Evolutionary conservation across 2,797 vertebrate genomes (phyloP).

Genomic region (Tadarida brasiliensis): DNA sequence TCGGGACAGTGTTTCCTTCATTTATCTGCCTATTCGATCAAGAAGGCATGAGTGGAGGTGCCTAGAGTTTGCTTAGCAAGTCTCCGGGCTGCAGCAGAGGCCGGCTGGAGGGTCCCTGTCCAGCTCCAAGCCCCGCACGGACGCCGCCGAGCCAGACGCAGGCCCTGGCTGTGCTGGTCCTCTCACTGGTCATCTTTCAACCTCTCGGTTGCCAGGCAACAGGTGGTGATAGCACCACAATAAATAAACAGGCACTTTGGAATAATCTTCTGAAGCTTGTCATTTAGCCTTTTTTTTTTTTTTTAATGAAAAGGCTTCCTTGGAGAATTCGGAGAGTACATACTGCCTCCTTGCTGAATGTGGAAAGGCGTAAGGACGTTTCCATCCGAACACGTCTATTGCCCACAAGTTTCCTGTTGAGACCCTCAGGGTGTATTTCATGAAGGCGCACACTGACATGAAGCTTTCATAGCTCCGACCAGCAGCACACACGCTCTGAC

Average conservation of each 20-base stretch:
- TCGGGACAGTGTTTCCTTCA: not conserved
- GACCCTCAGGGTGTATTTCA: not conserved
- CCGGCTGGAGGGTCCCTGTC: not conserved
- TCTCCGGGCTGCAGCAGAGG: not conserved
- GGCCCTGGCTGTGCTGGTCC: not conserved
- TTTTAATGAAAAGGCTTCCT: not conserved
- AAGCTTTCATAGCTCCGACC: fast-evolving
- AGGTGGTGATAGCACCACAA: constrained; percentile 43
- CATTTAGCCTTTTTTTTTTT: constrained; percentile 21
- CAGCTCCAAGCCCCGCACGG: not conserved
- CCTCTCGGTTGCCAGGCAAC: constrained; percentile 70
- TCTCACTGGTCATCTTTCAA: constrained; percentile 60
- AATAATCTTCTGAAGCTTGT: constrained; percentile 59
- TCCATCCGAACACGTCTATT: not conserved
- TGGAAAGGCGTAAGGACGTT: not conserved
- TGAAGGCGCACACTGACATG: fast-evolving
- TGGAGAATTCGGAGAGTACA: not conserved
- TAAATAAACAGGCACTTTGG: constrained; percentile 60
- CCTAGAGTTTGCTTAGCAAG: not conserved
- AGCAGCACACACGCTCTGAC: not conserved
- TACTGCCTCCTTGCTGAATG: not conserved
- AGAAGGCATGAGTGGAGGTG: not conserved
- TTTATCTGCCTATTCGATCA: not conserved
- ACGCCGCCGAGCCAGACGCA: not conserved
- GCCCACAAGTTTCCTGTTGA: not conserved